Conservation (phyloP, 2,113 vertebrate species). For the Lamprotornis superbus region DNA sequence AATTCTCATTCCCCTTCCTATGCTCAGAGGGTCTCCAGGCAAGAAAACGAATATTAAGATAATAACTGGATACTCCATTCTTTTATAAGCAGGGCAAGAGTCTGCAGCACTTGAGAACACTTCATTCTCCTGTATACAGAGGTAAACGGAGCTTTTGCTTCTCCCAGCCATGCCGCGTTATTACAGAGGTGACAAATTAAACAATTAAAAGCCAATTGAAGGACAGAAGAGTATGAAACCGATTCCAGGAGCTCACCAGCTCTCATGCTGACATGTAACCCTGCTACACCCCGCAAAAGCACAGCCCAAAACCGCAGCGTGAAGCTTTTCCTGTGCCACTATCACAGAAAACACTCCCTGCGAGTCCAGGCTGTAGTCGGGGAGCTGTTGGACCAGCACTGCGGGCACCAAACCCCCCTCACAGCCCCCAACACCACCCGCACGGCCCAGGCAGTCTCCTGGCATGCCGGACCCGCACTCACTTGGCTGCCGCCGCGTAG, state of each 20-base stretch:
- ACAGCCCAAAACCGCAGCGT: accelerated
- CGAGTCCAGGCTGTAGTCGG: no score
- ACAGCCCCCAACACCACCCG: accelerated
- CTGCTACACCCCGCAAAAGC: accelerated
- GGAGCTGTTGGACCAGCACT: accelerated
- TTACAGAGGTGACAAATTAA: not conserved
- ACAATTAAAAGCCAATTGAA: accelerated
- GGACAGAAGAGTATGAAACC: accelerated
- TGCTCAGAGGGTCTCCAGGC: not conserved
- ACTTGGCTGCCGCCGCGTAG: slow-evolving; percentile 64
- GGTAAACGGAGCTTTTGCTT: accelerated
- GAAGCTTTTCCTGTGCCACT: accelerated
- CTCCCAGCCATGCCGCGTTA: accelerated
- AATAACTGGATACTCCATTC: accelerated
- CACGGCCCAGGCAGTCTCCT: not conserved
- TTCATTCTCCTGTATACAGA: accelerated
- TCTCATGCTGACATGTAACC: accelerated
- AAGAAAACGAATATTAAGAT: accelerated
- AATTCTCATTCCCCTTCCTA: accelerated
- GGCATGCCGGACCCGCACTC: not conserved
- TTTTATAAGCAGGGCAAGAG: accelerated
- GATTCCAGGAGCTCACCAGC: not conserved
- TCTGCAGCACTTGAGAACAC: not conserved
- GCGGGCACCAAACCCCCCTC: not conserved
- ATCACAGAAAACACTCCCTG: no score